Evolutionary conservation across 2,113 vertebrate genomes (phyloP).

Genomic region (Alligator sinensis): DNA sequence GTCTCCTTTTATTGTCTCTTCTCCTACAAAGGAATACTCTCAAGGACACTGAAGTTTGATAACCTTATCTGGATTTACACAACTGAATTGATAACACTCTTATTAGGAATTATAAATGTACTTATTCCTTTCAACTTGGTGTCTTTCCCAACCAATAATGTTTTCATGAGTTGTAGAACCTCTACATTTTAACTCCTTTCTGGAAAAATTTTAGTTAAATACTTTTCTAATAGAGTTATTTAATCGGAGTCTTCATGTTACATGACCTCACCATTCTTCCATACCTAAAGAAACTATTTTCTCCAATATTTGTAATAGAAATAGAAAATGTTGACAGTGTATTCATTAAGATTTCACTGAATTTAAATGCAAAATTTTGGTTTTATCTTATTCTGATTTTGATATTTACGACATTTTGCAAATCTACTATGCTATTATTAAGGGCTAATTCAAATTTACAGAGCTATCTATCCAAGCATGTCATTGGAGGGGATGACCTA

Average conservation of each 20-base stretch:
- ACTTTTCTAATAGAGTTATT: neutral
- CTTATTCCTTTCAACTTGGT: conserved; percentile 8
- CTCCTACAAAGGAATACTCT: conserved; percentile 24
- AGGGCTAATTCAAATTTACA: neutral
- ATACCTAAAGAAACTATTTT: neutral
- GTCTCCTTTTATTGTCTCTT: conserved; percentile 6
- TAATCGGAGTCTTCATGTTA: accelerated
- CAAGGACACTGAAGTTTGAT: neutral
- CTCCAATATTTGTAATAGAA: neutral
- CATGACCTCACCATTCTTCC: neutral
- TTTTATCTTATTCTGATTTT: neutral
- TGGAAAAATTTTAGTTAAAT: neutral
- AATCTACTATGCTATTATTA: neutral
- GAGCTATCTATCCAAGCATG: neutral
- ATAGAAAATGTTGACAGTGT: neutral
- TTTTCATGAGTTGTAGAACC: neutral
- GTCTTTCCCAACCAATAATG: conserved; percentile 3
- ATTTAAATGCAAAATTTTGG: neutral
- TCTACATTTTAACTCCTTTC: neutral
- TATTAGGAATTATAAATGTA: conserved; percentile 14
- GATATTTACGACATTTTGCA: neutral
- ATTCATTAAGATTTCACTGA: neutral
- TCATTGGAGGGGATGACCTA: neutral
- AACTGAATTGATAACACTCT: neutral
- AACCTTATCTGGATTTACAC: neutral